A percentile compares a stretch with the other conserved stretches of the same genome.
phyloP scores from a whole-genome alignment of 2,888 invertebrate genomes.

The Erpobdella octoculata region DNA sequence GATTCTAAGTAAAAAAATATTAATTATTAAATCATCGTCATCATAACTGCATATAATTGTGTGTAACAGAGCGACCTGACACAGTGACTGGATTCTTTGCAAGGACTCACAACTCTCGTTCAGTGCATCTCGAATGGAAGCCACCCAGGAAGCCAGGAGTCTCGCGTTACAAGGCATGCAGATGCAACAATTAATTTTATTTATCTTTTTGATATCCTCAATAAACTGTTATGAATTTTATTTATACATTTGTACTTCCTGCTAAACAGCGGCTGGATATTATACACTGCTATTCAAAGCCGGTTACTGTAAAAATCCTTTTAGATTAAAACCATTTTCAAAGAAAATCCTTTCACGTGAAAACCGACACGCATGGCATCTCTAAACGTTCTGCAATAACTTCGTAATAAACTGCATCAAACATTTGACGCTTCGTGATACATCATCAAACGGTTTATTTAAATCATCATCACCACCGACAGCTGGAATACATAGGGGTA shows the following conservation, averaged over 20 bases:
- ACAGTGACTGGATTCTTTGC: conserved; percentile 36
- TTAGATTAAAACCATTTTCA: no score
- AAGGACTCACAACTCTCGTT: conserved; percentile 35
- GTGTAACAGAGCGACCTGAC: conserved; percentile 36
- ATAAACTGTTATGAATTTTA: background rate
- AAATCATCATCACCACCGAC: background rate
- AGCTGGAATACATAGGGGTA: conserved; percentile 45
- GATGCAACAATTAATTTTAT: no score
- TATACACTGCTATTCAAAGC: background rate
- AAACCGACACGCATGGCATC: no score
- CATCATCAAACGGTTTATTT: no score
- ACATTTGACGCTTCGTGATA: no score
- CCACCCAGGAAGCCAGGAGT: conserved; percentile 43
- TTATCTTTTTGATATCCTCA: no score
- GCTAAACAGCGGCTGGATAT: background rate
- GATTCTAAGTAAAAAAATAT: no score
- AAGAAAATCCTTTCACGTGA: no score
- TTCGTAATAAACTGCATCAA: background rate
- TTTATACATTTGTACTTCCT: background rate
- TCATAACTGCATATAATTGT: no score
- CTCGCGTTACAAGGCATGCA: conserved; percentile 44
- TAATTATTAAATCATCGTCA: no score
- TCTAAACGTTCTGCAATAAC: no score
- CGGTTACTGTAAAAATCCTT: background rate
- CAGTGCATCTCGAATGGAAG: conserved; percentile 47